Percentiles rank a stretch among this genome's conserved stretches.
Evolutionary conservation across 2,113 vertebrate genomes (phyloP).

Genomic region (Cricetomys ansorgei): DNA sequence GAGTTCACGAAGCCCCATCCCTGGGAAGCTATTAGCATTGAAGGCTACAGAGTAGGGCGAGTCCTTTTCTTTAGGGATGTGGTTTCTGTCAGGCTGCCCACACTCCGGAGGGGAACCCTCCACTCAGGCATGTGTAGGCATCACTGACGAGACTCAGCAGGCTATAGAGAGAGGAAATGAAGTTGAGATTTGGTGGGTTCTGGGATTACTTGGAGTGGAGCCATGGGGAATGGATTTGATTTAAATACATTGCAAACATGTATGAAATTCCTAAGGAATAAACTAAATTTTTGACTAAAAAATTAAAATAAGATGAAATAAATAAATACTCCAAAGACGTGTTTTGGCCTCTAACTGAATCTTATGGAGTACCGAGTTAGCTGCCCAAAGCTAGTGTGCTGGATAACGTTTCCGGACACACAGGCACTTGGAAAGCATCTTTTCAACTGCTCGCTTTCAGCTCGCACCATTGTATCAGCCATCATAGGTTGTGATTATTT

Average conservation of each 20-base stretch:
- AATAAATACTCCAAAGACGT: background rate
- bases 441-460: background rate
- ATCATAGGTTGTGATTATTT: background rate
- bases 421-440: background rate
- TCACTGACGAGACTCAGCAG: background rate
- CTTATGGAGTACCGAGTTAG: background rate
- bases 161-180: background rate
- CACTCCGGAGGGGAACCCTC: background rate
- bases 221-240: background rate
- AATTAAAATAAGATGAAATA: background rate
- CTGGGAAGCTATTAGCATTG: background rate
- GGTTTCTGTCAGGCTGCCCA: background rate
- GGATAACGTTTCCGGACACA: background rate
- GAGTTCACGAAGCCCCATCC: background rate
- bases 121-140: no score
- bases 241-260: background rate
- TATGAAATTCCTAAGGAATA: background rate
- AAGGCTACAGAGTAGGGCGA: background rate
- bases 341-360: background rate
- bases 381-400: background rate
- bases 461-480: background rate
- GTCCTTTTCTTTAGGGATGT: background rate
- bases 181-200: no score
- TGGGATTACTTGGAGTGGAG: background rate
- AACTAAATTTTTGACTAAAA: background rate